Conservation (phyloP, 2,888 invertebrate genomes). For the Melanophora roralis region DNA sequence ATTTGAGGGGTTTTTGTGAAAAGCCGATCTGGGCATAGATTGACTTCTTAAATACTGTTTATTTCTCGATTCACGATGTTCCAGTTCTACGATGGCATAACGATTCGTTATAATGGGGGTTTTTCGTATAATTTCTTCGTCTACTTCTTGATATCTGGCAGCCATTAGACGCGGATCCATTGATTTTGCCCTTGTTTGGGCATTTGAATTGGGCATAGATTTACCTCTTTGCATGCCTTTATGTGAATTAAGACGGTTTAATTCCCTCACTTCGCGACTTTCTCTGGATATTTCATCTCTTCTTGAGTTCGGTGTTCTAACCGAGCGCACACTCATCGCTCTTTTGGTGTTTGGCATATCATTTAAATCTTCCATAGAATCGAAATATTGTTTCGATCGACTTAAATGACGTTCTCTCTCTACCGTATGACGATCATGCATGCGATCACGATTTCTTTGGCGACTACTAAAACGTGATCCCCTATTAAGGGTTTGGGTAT, state of each 20-base stretch:
- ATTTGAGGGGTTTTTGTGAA: slow-evolving; percentile 60
- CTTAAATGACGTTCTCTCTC: slow-evolving; percentile 78
- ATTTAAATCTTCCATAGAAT: slow-evolving; percentile 71
- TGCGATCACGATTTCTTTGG: slow-evolving; percentile 69
- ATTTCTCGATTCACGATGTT: slow-evolving; percentile 53
- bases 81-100: slow-evolving; percentile 81
- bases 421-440: slow-evolving; percentile 77
- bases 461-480: slow-evolving; percentile 72
- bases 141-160: slow-evolving; percentile 71
- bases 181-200: slow-evolving; percentile 71
- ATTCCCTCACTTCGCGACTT: slow-evolving; percentile 61
- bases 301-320: slow-evolving; percentile 67
- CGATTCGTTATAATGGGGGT: slow-evolving; percentile 84
- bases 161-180: slow-evolving; percentile 73
- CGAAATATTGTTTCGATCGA: slow-evolving; percentile 70
- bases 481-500: slow-evolving; percentile 69
- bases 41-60: slow-evolving; percentile 69
- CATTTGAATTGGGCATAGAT: slow-evolving; percentile 65
- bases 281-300: slow-evolving; percentile 59
- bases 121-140: slow-evolving; percentile 77
- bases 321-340: slow-evolving; percentile 72
- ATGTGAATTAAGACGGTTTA: slow-evolving; percentile 69
- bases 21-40: slow-evolving; percentile 75
- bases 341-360: slow-evolving; percentile 68
- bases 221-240: slow-evolving; percentile 65